Conservation (phyloP, 2,113 vertebrate species). For the Eubucco bourcierii region DNA sequence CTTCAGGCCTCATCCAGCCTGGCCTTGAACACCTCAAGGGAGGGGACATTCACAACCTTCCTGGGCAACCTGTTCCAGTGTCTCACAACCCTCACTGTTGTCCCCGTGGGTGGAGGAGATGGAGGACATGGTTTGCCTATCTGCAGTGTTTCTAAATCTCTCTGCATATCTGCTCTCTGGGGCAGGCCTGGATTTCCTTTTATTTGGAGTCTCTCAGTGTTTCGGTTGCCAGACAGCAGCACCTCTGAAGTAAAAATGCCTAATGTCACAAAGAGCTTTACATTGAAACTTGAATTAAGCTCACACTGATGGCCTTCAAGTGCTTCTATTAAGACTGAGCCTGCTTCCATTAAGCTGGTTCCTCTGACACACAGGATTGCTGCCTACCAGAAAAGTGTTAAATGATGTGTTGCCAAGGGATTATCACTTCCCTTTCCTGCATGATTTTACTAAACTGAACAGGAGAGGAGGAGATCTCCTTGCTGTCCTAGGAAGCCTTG, state of each 20-base stretch:
- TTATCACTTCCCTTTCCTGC: slow-evolving; percentile 38
- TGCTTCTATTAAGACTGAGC: not conserved
- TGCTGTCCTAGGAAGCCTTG: not conserved
- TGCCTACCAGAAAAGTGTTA: slow-evolving; percentile 39
- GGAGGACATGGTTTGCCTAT: not conserved
- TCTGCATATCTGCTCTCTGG: not conserved
- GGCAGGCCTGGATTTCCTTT: not conserved
- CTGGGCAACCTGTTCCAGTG: no score
- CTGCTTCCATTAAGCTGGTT: not conserved
- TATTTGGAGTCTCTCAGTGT: not conserved
- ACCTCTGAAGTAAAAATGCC: not conserved
- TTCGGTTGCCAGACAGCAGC: not conserved
- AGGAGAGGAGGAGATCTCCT: not conserved
- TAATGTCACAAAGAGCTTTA: not conserved
- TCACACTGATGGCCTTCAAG: not conserved
- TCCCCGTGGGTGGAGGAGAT: not conserved
- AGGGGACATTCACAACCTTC: no score
- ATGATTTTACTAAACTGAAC: not conserved
- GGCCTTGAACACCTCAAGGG: no score
- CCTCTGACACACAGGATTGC: slow-evolving; percentile 11
- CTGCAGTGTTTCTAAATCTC: not conserved
- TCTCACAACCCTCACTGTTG: no score
- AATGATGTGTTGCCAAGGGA: slow-evolving; percentile 32
- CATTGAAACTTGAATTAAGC: not conserved
- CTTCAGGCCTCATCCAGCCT: no score